phyloP scores from a whole-genome alignment of 2,113 vertebrate genomes.

The Stigmatopora nigra region DNA sequence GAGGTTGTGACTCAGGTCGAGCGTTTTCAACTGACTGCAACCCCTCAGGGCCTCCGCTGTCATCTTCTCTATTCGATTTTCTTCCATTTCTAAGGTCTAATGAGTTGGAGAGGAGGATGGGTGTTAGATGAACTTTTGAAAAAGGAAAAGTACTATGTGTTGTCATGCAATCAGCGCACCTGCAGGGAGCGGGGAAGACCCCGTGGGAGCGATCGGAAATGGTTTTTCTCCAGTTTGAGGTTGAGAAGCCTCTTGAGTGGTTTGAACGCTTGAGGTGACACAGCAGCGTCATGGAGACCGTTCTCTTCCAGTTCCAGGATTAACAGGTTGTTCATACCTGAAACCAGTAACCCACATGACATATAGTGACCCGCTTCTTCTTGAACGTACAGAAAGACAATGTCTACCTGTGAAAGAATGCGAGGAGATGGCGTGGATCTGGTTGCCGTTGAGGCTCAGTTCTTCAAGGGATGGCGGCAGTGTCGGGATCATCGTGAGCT shows the following conservation, averaged over 20 bases:
- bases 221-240: constrained; percentile 67
- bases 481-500: constrained; percentile 57
- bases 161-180: constrained; percentile 45
- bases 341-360: neutral
- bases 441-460: constrained; percentile 70
- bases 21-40: constrained; percentile 51
- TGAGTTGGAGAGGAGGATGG: neutral
- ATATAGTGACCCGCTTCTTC: neutral
- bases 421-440: constrained; percentile 52
- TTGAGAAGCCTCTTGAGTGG: constrained; percentile 61
- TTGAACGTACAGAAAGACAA: neutral
- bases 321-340: constrained; percentile 70
- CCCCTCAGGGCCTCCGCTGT: constrained; percentile 54
- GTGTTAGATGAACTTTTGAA: neutral
- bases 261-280: constrained; percentile 62
- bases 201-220: constrained; percentile 59
- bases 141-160: neutral
- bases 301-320: constrained; percentile 70
- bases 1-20: constrained; percentile 72
- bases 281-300: constrained; percentile 55
- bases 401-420: constrained; percentile 65
- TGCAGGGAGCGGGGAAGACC: constrained; percentile 70
- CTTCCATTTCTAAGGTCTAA: constrained; percentile 67
- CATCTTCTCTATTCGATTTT: constrained; percentile 64
- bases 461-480: constrained; percentile 70